Evolutionary conservation across 1,140 invertebrate species (phyloP).

Genomic region (Drosophila lacertosa): DNA sequence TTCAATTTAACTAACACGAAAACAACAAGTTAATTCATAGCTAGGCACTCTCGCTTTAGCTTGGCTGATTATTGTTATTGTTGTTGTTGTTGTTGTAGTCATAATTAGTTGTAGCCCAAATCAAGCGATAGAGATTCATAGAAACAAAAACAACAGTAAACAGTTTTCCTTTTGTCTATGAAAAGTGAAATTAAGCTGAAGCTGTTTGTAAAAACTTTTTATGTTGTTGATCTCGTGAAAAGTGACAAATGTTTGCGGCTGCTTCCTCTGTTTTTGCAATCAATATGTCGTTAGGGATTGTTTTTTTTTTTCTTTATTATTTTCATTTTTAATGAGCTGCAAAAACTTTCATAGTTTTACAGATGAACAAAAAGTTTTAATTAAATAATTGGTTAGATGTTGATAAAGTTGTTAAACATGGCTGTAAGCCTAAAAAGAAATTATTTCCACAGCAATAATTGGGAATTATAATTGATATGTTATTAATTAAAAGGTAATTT

Average conservation of each 20-base stretch:
- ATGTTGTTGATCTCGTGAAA: conserved; percentile 62
- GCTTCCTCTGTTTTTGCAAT: conserved; percentile 16
- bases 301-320: neutral
- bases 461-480: too few relatives aligned
- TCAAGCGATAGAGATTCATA: conserved; percentile 54
- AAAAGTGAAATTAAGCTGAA: conserved; percentile 68
- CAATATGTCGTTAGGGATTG: conserved; percentile 43
- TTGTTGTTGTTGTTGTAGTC: conserved; percentile 26
- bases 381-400: too few relatives aligned
- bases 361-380: too few relatives aligned
- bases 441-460: too few relatives aligned
- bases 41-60: conserved; percentile 48
- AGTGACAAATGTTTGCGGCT: conserved; percentile 54
- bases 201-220: conserved; percentile 37
- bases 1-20: conserved; percentile 39
- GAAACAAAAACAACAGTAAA: conserved; percentile 37
- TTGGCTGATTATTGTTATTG: conserved; percentile 19
- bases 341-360: too few relatives aligned
- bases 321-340: too few relatives aligned
- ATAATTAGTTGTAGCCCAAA: conserved; percentile 69
- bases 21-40: conserved; percentile 5
- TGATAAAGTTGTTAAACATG: too few relatives aligned
- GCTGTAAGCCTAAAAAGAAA: too few relatives aligned
- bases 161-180: conserved; percentile 73
- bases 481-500: too few relatives aligned